These are phyloP conservation scores for Spisula solida DNA, from an alignment of 2,888 invertebrate species.

Conservation along the genomic window DNA sequence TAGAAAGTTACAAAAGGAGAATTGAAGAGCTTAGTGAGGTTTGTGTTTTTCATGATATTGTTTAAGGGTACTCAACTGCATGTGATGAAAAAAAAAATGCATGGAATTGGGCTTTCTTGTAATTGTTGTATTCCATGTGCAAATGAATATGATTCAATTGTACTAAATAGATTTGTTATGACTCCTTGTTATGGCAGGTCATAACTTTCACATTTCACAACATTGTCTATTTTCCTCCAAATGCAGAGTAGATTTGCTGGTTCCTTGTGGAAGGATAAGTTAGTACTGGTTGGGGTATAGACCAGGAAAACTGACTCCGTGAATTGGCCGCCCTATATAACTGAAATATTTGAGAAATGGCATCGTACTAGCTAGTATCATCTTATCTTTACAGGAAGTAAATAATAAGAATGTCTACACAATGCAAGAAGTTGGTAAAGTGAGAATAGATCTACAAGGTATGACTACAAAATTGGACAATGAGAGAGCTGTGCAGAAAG, in stretches of 20 bases:
- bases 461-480: constrained; percentile 81
- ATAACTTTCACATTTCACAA: not conserved
- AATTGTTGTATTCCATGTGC: too few species aligned
- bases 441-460: constrained; percentile 83
- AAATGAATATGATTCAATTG: too few species aligned
- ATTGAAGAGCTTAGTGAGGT: constrained; percentile 85
- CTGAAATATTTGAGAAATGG: not conserved
- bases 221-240: not conserved
- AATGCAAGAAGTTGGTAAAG: constrained; percentile 85
- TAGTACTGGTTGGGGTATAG: not conserved
- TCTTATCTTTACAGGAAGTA: constrained; percentile 81
- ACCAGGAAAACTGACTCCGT: not conserved
- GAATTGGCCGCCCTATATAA: not conserved
- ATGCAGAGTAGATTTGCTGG: not conserved
- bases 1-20: constrained; percentile 82
- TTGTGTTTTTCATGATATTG: constrained; percentile 19
- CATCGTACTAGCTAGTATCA: not conserved
- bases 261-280: not conserved
- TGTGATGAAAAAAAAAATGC: too few species aligned
- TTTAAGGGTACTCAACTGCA: too few species aligned
- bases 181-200: not conserved
- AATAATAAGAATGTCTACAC: constrained; percentile 86
- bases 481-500: constrained; percentile 82
- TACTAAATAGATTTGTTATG: not conserved
- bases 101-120: too few species aligned